Evolutionary conservation across 2,113 vertebrate species (phyloP).

Genomic region (Heloderma charlesbogerti): DNA sequence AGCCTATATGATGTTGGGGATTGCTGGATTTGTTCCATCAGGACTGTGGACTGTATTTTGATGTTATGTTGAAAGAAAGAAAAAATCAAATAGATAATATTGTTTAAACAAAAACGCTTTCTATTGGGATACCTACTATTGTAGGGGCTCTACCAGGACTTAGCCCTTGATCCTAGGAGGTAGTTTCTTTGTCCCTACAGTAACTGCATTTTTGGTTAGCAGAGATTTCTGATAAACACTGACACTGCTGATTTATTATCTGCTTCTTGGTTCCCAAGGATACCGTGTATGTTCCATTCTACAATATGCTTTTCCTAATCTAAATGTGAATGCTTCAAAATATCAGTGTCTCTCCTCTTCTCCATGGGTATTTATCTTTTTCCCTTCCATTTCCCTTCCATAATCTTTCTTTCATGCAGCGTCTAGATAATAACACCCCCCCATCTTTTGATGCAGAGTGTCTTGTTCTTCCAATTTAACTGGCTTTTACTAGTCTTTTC

Average conservation of each 20-base stretch:
- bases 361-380: background rate
- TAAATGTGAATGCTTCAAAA: slow-evolving; percentile 59
- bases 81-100: accelerated
- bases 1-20: background rate
- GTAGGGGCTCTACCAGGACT: background rate
- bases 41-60: accelerated
- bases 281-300: slow-evolving; percentile 44
- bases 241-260: slow-evolving; percentile 69
- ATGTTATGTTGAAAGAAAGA: background rate
- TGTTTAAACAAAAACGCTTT: accelerated
- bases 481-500: background rate
- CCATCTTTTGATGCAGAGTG: background rate
- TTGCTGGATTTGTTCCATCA: background rate
- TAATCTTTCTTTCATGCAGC: slow-evolving; percentile 28
- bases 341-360: slow-evolving; percentile 8
- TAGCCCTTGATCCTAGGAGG: background rate
- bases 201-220: slow-evolving; percentile 53
- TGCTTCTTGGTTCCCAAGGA: slow-evolving; percentile 71
- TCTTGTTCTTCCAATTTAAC: background rate
- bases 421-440: slow-evolving; percentile 23
- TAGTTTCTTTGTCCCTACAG: background rate
- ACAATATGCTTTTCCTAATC: slow-evolving; percentile 59
- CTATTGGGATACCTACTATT: background rate
- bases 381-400: background rate
- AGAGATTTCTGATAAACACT: slow-evolving; percentile 56